Base-by-base conservation (phyloP, 2,888 invertebrate species). In the Cosmia pyralina region DNA sequence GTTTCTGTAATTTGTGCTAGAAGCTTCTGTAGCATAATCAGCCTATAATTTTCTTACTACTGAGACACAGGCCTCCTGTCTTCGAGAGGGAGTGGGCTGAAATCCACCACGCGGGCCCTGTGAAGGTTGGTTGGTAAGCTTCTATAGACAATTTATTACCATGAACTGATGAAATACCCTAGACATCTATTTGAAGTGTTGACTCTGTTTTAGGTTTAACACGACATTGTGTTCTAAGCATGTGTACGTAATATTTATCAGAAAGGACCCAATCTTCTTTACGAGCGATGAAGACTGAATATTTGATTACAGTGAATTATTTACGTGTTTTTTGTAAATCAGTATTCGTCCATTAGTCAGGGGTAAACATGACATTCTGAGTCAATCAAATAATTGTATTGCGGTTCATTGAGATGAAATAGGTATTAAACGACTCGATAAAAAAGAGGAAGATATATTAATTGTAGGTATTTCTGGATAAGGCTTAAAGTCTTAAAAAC, bases 191-290 rank as follows among this genome's bases (percentile, higher is more conserved):
- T 52, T 0, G 19, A 2, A 62, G 41, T 2, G 11, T 15, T 15
- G 55, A 66, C 50, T 62, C 60, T 19, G n/a, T 67, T 81, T 77
- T 50, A 69, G 64, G 53, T 76, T 81, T 81, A 81, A 59, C 22
- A n/a, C 22, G 34, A 46, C 60, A 75, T 81, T 75, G 55, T 81
- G 66, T 75, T 67, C 46, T 66, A 81, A 77, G 34, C 34, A 62
- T 81, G 59, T 67, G 75, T 67, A 75, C 81, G 60, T 77, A 81
- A 77, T 60, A 80, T 75, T 77, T 77, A 77, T 77, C 81, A 75
- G 75, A 75, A 62, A 81, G 13, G 52, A 48, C 67, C 22, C 67
- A 41, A 77, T 77, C 81, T 77, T 66, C 28, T 77, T 77, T 77
- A 77, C 77, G 77, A 81, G 22, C 81, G 77, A 77, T 81, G 77